A percentile compares a stretch with the other conserved stretches of the same genome.
Conservation (phyloP, 2,888 invertebrate species). For the Creontiades dilutus region DNA sequence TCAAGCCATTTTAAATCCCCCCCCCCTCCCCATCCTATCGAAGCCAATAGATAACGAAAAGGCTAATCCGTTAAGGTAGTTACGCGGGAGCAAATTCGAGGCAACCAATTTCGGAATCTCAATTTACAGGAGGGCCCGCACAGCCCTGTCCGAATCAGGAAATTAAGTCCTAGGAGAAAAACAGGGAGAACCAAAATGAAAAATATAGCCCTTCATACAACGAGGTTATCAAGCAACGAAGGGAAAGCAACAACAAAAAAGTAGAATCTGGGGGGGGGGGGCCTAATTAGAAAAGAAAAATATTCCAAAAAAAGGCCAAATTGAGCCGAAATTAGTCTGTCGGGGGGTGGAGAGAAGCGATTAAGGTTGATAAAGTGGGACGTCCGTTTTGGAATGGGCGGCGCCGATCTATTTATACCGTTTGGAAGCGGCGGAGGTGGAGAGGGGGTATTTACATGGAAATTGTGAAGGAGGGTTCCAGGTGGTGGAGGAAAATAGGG, state of each 20-base stretch:
- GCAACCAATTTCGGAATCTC: neutral
- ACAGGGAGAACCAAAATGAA: constrained; percentile 17
- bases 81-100: neutral
- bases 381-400: constrained; percentile 63
- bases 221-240: neutral
- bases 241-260: neutral
- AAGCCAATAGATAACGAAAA: constrained; percentile 38
- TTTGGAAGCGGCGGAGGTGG: neutral
- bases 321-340: constrained; percentile 54
- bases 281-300: constrained; percentile 33
- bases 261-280: neutral
- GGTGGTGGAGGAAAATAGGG: neutral
- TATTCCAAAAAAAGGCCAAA: constrained; percentile 11
- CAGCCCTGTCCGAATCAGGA: neutral
- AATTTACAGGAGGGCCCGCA: neutral
- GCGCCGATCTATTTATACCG: constrained; percentile 13
- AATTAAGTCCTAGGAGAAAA: neutral
- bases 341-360: constrained; percentile 14
- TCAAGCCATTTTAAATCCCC: constrained; percentile 50
- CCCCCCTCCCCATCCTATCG: neutral
- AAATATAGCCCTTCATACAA: neutral
- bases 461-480: constrained; percentile 44
- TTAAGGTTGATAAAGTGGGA: constrained; percentile 61
- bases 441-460: constrained; percentile 64
- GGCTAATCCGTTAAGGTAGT: constrained; percentile 21